phyloP scores from a whole-genome alignment of 1,140 invertebrate genomes.

The Aphelenchoides besseyi region DNA sequence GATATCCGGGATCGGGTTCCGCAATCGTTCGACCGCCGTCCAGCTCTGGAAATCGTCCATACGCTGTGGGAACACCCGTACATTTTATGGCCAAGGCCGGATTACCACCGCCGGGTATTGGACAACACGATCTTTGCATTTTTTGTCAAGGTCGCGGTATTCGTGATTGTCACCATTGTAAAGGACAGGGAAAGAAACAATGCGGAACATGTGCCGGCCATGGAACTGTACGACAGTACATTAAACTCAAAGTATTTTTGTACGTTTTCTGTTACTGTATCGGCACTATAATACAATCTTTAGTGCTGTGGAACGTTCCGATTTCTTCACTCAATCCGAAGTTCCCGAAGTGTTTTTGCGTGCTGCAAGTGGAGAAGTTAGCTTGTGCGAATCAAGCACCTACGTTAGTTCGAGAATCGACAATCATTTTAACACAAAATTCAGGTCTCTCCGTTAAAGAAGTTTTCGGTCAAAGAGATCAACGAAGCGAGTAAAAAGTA shows the following conservation, averaged over 20 bases:
- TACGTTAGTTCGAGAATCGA: conserved; percentile 45
- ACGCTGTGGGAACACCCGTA: conserved; percentile 60
- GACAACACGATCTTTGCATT: conserved; percentile 60
- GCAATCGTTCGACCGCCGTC: conserved; percentile 54
- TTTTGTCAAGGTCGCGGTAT: conserved; percentile 60
- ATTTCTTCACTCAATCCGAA: conserved; percentile 55
- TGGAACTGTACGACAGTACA: conserved; percentile 54
- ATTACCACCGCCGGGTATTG: conserved; percentile 60
- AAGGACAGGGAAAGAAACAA: conserved; percentile 60
- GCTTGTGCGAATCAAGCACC: conserved; percentile 46
- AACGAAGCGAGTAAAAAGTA: conserved; percentile 56
- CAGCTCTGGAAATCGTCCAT: conserved; percentile 40
- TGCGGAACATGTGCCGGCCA: conserved; percentile 56
- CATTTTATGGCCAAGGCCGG: conserved; percentile 63
- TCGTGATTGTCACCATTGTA: conserved; percentile 60
- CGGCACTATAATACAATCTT: conserved; percentile 27
- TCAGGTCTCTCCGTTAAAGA: conserved; percentile 54
- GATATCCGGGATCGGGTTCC: conserved; percentile 52
- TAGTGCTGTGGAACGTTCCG: conserved; percentile 53
- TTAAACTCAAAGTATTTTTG: conserved; percentile 61
- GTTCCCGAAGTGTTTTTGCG: conserved; percentile 52
- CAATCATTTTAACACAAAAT: conserved; percentile 23
- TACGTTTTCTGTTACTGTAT: too few relatives aligned
- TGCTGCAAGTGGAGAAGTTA: conserved; percentile 52
- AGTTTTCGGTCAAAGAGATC: conserved; percentile 53